phyloP scores from a whole-genome alignment of 2,113 vertebrate species.

The Callopanchax toddi region DNA sequence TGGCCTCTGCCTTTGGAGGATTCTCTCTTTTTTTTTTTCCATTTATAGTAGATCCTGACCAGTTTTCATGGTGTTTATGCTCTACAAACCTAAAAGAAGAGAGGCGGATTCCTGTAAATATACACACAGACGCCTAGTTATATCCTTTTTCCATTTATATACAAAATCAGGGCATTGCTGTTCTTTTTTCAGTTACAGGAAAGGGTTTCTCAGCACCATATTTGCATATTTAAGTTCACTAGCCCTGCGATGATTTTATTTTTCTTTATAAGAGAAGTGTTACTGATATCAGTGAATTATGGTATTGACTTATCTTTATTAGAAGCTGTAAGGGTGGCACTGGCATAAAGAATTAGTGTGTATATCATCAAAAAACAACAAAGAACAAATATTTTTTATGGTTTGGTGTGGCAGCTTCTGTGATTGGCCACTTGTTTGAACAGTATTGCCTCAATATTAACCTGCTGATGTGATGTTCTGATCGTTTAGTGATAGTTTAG shows the following conservation, averaged over 20 bases:
- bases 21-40: constrained; percentile 14
- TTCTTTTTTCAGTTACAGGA: constrained; percentile 58
- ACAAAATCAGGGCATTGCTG: constrained; percentile 61
- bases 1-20: constrained; percentile 66
- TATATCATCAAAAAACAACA: constrained; percentile 26
- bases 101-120: constrained; percentile 70
- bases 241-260: constrained; percentile 47
- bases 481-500: constrained; percentile 66
- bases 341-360: constrained; percentile 48
- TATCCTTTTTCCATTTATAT: constrained; percentile 14
- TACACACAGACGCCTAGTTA: constrained; percentile 58
- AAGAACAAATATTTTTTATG: constrained; percentile 18
- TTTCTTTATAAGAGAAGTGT: constrained; percentile 2
- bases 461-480: constrained; percentile 73
- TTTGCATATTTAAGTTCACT: constrained; percentile 34
- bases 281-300: constrained; percentile 53
- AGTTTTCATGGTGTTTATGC: constrained; percentile 59
- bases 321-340: constrained; percentile 63
- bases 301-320: constrained; percentile 59
- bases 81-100: constrained; percentile 66
- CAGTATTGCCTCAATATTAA: constrained; percentile 78
- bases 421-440: constrained; percentile 56
- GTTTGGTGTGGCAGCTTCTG: constrained; percentile 43
- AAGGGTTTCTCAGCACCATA: constrained; percentile 49
- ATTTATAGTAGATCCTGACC: constrained; percentile 49